Base-by-base conservation (phyloP, 2,888 invertebrate genomes). In the Nebria salina region DNA sequence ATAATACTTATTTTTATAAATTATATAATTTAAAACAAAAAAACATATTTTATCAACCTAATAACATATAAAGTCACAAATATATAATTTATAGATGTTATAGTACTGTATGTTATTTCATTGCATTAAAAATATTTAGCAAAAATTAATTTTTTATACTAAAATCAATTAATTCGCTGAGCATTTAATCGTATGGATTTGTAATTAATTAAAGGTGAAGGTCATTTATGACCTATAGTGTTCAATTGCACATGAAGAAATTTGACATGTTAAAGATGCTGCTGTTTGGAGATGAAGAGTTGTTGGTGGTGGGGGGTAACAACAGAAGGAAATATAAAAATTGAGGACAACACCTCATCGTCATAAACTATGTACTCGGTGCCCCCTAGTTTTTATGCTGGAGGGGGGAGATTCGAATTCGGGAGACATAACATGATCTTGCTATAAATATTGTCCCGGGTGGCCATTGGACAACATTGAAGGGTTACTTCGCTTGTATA, bases 241-340 rank as follows among this genome's bases (percentile, higher is more conserved):
- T 11, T 25, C 20, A 70, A 70, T 70, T 70, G 25, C 11, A 70
- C 26, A 25, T 26, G 70, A 70, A 70, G 70, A 70, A 70, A 70
- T 70, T 5, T 11, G 11, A 70, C 4, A 25, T 20, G 66, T 20
- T 66, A 15, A 66, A 66, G 13, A 66, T 20, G 66, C 15, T 25
- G 34, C 70, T 68, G 68, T 25, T 26, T 70, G 6, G 11, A 7
- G 11, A 13, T 11, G 1, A 13, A 70, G 70, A 20, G 7, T 20
- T 66, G 66, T 66, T 13, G 66, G n/a, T 73, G 75, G 75, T 75
- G 72, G 78, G 65, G 64, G 73, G 79, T 66, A 70, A 43, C 11
- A 54, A 20, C 54, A 64, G 77, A 64, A 72, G 72, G 77, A 72
- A 77, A 15, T 68, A 64, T 68, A n/a, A 75, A 77, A 77, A 77